phyloP scores from a whole-genome alignment of 2,113 vertebrate genomes.

The Stercorarius parasiticus region DNA sequence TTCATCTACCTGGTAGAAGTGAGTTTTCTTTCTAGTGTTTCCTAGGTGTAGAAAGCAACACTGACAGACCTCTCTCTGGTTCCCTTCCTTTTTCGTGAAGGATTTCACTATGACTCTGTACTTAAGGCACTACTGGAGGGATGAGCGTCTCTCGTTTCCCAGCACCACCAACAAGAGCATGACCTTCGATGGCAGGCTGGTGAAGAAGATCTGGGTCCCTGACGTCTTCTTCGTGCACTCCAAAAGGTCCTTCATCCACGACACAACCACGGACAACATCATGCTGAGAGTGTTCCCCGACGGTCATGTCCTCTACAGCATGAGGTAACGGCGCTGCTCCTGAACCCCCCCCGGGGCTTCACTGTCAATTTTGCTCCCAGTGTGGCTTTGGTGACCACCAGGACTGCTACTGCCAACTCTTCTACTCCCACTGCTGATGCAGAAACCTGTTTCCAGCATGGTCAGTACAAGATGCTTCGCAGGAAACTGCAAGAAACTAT shows the following conservation, averaged over 20 bases:
- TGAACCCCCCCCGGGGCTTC: neutral
- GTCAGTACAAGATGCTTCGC: neutral
- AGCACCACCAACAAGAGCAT: conserved; percentile 94
- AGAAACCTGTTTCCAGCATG: neutral
- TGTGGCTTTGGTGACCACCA: neutral
- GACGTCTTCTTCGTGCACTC: conserved; percentile 98
- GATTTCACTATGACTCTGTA: conserved; percentile 98
- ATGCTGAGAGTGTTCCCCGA: conserved; percentile 95
- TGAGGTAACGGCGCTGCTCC: conserved; percentile 77
- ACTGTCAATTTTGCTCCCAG: neutral
- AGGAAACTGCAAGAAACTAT: neutral
- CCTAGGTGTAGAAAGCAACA: neutral
- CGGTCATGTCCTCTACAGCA: conserved; percentile 93
- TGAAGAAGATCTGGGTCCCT: conserved; percentile 97
- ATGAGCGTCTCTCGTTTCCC: conserved; percentile 88
- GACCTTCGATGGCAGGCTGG: conserved; percentile 92
- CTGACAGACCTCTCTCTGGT: neutral
- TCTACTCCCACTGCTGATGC: neutral
- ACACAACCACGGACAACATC: conserved; percentile 94
- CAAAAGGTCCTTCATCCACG: conserved; percentile 93
- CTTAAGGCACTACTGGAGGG: conserved; percentile 95
- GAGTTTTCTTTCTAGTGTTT: neutral
- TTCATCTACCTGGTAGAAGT: neutral
- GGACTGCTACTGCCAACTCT: neutral
- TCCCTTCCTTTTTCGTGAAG: conserved; percentile 55